Evolutionary conservation across 2,888 invertebrate genomes (phyloP).

Genomic region (Cerceris ruficornis): DNA sequence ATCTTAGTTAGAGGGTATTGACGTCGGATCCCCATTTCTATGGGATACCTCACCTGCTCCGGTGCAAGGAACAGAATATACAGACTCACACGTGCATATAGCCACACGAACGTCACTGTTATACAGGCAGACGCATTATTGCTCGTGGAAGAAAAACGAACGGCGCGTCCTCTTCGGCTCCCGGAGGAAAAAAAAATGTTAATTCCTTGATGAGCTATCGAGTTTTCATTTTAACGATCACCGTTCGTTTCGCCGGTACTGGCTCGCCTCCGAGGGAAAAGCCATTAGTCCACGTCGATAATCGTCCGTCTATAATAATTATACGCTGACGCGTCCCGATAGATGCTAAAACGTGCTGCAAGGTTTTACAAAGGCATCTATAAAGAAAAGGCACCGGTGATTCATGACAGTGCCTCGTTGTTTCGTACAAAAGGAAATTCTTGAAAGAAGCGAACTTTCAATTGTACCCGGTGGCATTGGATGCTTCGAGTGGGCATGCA

Average conservation of each 20-base stretch:
- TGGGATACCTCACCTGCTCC: conserved; percentile 59
- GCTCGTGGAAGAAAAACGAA: conserved; percentile 8
- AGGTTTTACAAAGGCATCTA: neutral
- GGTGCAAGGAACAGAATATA: conserved; percentile 28
- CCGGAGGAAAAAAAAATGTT: conserved; percentile 17
- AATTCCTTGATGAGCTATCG: conserved; percentile 23
- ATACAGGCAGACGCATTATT: conserved; percentile 5
- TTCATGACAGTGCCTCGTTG: neutral
- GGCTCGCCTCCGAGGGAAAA: conserved; percentile 14
- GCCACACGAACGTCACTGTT: conserved; percentile 3
- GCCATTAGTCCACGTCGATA: conserved; percentile 44
- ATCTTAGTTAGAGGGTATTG: conserved; percentile 71
- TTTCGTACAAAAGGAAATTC: neutral
- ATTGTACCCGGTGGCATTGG: neutral
- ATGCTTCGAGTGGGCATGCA: neutral
- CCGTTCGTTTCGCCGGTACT: neutral
- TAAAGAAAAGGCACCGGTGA: neutral
- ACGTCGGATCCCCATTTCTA: conserved; percentile 53
- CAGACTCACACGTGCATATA: neutral
- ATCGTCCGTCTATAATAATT: conserved; percentile 46
- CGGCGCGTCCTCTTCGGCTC: neutral
- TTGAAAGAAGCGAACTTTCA: conserved; percentile 7
- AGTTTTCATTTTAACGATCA: conserved; percentile 14
- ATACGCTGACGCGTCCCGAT: conserved; percentile 2
- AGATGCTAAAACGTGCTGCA: neutral